Conservation (phyloP, 2,113 vertebrate genomes). For the Elachura formosa region DNA sequence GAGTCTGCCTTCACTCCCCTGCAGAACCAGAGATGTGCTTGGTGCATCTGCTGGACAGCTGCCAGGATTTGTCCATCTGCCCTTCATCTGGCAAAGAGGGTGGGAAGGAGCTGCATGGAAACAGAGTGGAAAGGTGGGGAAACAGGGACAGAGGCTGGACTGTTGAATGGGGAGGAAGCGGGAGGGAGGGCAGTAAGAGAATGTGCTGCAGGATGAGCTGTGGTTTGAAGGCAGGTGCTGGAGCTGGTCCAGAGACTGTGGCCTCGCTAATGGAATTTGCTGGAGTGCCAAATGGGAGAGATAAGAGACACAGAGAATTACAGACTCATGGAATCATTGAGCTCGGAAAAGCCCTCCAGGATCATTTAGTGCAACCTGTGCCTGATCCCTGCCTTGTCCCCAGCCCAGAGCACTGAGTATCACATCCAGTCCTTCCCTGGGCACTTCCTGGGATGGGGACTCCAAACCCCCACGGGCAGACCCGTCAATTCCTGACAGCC, state of each 20-base stretch:
- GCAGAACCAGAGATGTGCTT: fast-evolving
- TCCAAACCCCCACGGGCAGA: not conserved
- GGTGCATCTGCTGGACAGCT: not conserved
- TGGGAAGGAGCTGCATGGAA: not conserved
- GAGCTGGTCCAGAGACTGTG: not conserved
- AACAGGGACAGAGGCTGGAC: not conserved
- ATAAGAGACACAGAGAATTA: not conserved
- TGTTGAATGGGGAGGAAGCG: not conserved
- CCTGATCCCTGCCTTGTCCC: fast-evolving
- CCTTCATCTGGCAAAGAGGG: not conserved
- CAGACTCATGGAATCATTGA: not conserved
- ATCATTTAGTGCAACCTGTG: not conserved
- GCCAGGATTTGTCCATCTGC: not conserved
- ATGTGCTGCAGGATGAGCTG: not conserved
- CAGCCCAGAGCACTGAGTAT: not conserved
- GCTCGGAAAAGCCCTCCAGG: not conserved
- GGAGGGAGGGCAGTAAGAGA: not conserved
- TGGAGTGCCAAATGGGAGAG: not conserved
- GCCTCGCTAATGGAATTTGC: not conserved
- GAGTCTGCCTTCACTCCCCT: not conserved
- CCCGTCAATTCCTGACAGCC: fast-evolving
- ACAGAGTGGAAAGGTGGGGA: not conserved
- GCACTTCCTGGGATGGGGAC: not conserved
- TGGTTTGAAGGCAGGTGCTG: not conserved
- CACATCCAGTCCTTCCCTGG: fast-evolving